Base-by-base conservation (phyloP, 2,888 invertebrate genomes). In the Synanthedon tipuliformis region DNA sequence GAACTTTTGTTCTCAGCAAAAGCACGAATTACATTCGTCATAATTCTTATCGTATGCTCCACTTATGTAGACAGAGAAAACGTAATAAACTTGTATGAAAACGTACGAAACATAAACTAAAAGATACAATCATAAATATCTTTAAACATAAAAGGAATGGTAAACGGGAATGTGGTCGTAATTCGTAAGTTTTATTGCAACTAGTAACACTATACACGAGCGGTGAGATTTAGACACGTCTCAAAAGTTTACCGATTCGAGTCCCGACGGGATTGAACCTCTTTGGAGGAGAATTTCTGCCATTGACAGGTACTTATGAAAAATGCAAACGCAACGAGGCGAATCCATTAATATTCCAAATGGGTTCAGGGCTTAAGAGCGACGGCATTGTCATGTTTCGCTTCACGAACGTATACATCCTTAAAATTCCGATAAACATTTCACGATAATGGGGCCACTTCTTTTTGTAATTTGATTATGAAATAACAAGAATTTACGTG, bases 331-430 rank as follows among this genome's bases (percentile, higher is more conserved):
- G 53, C 51, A 52, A 53, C 50, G 50, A n/a, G 50, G 41, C 51
- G 55, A 58, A 52, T 56, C 57, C 59, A 62, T 66, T 64, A 63
- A 63, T 68, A 64, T 65, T 65, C 60, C 56, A 57, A 63, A 64
- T 61, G 60, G 58, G 63, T 64, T 62, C 59, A 50, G 41, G 52
- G 53, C 57, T 62, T 61, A 62, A 62, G 63, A 65, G 61, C 60
- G 57, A 60, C 59, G 58, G 54, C 18, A 23, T 53, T 53, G 27
- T 50, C 41, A 27, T 53, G 45, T 48, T 52, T 52, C 16, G 23
- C 52, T 40, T 49, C 4, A 27, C 27, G 8, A 13, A 16, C 15
- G 40, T 52, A 12, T 45, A 52, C n/a, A 40, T 49, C 34, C n/a
- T 49, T 40, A 34, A 52, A 52, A 48, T 41, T 45, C 13, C 48